phyloP scores from a whole-genome alignment of 2,888 invertebrate genomes.

The Himalopsyche anomala region DNA sequence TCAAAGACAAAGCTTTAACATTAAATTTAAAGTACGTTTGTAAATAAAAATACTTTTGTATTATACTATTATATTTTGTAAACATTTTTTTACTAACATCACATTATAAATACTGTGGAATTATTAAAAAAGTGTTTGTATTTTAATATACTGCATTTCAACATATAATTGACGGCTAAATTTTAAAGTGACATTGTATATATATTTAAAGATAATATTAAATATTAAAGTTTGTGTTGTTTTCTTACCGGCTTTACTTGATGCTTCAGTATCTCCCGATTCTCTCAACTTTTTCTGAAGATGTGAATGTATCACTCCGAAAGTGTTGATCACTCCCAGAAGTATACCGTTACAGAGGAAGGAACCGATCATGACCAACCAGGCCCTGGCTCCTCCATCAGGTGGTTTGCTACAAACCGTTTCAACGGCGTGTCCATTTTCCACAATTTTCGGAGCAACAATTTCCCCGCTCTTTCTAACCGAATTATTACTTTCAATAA shows the following conservation, averaged over 20 bases:
- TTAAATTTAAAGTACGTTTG: too few species aligned
- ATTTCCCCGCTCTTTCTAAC: constrained; percentile 39
- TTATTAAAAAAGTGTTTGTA: too few species aligned
- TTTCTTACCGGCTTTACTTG: constrained; percentile 89
- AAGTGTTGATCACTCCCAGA: constrained; percentile 94
- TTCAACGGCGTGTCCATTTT: constrained; percentile 66
- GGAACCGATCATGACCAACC: constrained; percentile 88
- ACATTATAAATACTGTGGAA: too few species aligned
- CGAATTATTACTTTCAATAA: constrained; percentile 46
- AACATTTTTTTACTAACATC: too few species aligned
- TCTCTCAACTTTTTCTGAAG: constrained; percentile 80
- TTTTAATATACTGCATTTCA: too few species aligned
- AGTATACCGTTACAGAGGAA: constrained; percentile 93
- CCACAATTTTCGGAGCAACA: constrained; percentile 61
- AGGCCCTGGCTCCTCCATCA: constrained; percentile 88
- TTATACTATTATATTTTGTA: too few species aligned
- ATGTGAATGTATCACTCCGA: constrained; percentile 86
- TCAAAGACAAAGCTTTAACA: too few species aligned
- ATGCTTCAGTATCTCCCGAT: constrained; percentile 83
- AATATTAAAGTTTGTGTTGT: neutral
- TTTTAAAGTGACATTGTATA: too few species aligned
- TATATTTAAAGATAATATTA: too few species aligned
- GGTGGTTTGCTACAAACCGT: constrained; percentile 74
- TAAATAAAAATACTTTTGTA: too few species aligned
- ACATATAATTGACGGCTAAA: too few species aligned